These are phyloP conservation scores for Phalera bucephala DNA, from an alignment of 2,888 invertebrate genomes.

Conservation along the genomic window DNA sequence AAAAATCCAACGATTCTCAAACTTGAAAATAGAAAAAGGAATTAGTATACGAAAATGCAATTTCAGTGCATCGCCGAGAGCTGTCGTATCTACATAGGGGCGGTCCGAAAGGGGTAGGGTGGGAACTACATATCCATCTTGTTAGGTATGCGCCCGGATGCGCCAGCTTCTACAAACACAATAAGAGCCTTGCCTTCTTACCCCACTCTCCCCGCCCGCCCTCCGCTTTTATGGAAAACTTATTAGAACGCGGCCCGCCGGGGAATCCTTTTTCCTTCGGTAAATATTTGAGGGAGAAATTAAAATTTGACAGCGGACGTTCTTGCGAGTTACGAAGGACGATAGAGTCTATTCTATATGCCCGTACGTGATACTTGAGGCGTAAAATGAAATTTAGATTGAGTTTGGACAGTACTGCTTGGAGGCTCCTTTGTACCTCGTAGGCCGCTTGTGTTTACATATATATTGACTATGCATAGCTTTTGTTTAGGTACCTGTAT, in stretches of 20 bases:
- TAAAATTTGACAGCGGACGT: slow-evolving; percentile 82
- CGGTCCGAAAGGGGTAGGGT: slow-evolving; percentile 64
- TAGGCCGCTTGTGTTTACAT: slow-evolving; percentile 29
- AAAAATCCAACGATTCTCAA: slow-evolving; percentile 25
- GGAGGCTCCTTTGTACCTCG: slow-evolving; percentile 43
- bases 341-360: slow-evolving; percentile 69
- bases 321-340: slow-evolving; percentile 64
- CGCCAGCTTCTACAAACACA: slow-evolving; percentile 82
- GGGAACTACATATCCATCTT: slow-evolving; percentile 79
- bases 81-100: slow-evolving; percentile 59
- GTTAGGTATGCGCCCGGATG: slow-evolving; percentile 83
- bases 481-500: too few species aligned
- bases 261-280: slow-evolving; percentile 83
- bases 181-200: slow-evolving; percentile 77
- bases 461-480: slow-evolving; percentile 29
- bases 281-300: slow-evolving; percentile 83
- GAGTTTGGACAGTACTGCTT: slow-evolving; percentile 70
- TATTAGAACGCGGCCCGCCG: slow-evolving; percentile 80
- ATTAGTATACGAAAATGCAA: slow-evolving; percentile 81
- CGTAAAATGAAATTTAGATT: slow-evolving; percentile 82
- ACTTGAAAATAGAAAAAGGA: slow-evolving; percentile 55
- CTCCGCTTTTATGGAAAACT: slow-evolving; percentile 80
- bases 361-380: slow-evolving; percentile 77
- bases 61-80: slow-evolving; percentile 71
- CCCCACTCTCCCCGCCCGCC: slow-evolving; percentile 44